Evolutionary conservation across 1,140 invertebrate genomes (phyloP), one percentile per base, ranked within the genome.

Genomic region (Aporrectodea caliginosa): DNA sequence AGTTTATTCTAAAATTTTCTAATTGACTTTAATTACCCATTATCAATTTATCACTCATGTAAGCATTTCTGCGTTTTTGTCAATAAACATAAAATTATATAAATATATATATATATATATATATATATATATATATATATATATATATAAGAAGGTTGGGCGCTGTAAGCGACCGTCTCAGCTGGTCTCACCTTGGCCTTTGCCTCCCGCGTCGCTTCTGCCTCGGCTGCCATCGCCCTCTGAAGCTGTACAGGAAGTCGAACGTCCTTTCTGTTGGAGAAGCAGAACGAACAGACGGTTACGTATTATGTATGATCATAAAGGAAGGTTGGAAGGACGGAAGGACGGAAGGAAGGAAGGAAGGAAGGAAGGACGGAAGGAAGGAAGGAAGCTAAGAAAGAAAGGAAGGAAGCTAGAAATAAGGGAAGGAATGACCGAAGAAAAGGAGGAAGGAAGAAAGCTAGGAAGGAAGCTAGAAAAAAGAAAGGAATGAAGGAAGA

Each of bases 181-280:
- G n/a, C 2, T 72, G 70, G 2, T 72, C 70, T 72, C 27, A 83
- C 83, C 81, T 85, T 85, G 27, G 84, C 84, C 58, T 80, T 78
- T 22, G 84, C 84, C 43, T 85, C 84, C 35, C 84, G 35, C 1
- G 82, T 69, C 29, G 84, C 83, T 79, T 85, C 84, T 0, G 84
- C 84, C 71, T 85, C 84, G 33, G 84, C 82, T 33, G 84, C 84
- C 84, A 85, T 85, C 22, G 84, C 84, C 69, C 84, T 83, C 74
- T 85, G 84, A 80, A 85, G 80, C 75, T 84, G 81, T 33, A 84
- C 79, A 1, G 84, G 84, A 2, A 85, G 78, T 31, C 84, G 75
- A 6, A 84, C 84, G 78, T 85, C 84, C 76, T 85, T 84, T 29
- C 83, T 83, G 35, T 75, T 79, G 81, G 79, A 34, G 29, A 32